Evolutionary conservation across 2,888 invertebrate species (phyloP), one percentile per base, ranked within the genome.

Genomic region (Brachylomia viminalis): DNA sequence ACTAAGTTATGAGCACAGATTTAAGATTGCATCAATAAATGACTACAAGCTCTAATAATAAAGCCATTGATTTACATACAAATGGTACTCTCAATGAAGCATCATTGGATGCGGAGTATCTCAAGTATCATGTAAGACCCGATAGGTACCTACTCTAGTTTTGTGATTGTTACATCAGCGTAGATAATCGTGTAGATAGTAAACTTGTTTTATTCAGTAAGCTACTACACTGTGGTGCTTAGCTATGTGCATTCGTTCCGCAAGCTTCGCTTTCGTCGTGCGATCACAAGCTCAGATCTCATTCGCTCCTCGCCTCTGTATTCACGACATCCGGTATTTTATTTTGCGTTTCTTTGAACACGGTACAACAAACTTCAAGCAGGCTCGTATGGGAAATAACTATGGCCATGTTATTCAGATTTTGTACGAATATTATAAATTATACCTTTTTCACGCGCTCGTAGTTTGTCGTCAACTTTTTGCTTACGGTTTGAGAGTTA

Each of bases 311-410:
- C 80, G 89, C 90, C 91, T 90, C 89, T 91, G 91, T 92, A 90
- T 91, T 87, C 92, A 91, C 91, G 92, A 93, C 94, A 95, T 95
- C 95, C 95, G 95, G 95, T 91, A 90, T 90, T 91, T 94, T 94
- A 91, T 92, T 91, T 92, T 90, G 88, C 87, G 84, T 90, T 90
- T 90, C 89, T 91, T 90, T 89, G 87, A 90, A 88, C 83, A 76
- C 71, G 78, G 88, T 84, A 88, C 90, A 88, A 88, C 83, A 86
- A 91, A 90, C 90, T 90, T 89, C 80, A 73, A 85, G 82, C 86
- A 84, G 78, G 62, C 79, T 86, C 85, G 83, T 87, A 88, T 85
- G 78, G 75, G 80, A 78, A 86, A 87, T 88, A 89, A 80, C 90
- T 88, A 86, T 86, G 77, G 65, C 58, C 84, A 79, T 79, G 84